These are phyloP conservation scores for Dicerorhinus sumatrensis DNA, from an alignment of 2,113 vertebrate genomes.

Conservation along the genomic window DNA sequence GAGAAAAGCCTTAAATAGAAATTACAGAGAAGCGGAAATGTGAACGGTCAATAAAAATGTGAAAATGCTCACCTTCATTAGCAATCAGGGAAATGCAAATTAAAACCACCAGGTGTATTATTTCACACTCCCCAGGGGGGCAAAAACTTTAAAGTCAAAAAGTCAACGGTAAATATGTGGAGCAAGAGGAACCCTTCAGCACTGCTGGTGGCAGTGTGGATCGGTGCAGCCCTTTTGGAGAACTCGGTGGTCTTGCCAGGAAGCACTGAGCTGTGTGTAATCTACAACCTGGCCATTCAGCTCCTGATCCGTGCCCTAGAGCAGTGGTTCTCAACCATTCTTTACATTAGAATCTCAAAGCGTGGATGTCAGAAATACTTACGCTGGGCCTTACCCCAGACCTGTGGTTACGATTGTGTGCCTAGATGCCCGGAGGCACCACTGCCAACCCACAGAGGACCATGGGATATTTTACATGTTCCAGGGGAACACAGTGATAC, in stretches of 20 bases:
- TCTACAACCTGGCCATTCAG: no score
- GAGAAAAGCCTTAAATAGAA: neutral
- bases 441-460: neutral
- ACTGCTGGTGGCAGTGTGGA: neutral
- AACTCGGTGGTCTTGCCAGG: neutral
- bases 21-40: neutral
- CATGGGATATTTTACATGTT: neutral
- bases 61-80: neutral
- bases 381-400: neutral
- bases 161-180: neutral
- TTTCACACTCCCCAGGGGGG: neutral
- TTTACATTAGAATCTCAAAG: neutral
- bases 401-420: neutral
- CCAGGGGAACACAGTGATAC: neutral
- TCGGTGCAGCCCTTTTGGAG: neutral
- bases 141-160: neutral
- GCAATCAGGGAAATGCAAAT: neutral
- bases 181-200: neutral
- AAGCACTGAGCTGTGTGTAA: neutral
- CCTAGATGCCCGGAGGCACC: neutral
- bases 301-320: neutral
- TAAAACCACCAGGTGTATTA: neutral
- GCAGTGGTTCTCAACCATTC: neutral
- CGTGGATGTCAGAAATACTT: neutral
- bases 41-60: neutral